These are phyloP conservation scores for Holacanthella duospinosa DNA, from an alignment of 2,888 invertebrate genomes.

Conservation along the genomic window DNA sequence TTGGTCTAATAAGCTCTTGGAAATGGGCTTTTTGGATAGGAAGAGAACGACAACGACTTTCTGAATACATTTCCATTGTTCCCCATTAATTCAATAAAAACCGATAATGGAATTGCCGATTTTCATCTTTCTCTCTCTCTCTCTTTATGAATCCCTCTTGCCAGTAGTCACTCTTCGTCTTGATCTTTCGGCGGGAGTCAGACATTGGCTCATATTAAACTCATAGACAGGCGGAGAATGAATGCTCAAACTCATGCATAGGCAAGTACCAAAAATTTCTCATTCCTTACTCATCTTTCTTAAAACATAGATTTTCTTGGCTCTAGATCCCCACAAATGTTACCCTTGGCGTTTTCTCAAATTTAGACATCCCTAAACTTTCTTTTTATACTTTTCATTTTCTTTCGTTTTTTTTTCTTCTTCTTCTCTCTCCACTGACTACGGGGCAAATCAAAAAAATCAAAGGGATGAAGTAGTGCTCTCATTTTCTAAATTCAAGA, in stretches of 20 bases:
- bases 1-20: background rate
- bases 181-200: background rate
- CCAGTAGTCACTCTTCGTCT: background rate
- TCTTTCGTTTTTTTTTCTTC: background rate
- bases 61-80: conserved; percentile 15
- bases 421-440: background rate
- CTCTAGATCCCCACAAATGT: background rate
- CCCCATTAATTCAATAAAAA: conserved; percentile 25
- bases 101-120: conserved; percentile 23
- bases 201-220: background rate
- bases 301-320: background rate
- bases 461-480: background rate
- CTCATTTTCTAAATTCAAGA: background rate
- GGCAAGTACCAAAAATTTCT: background rate
- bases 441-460: background rate
- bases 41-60: background rate
- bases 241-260: background rate
- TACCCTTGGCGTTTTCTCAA: background rate
- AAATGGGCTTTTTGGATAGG: background rate
- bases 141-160: conserved; percentile 7
- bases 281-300: background rate
- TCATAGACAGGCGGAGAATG: background rate
- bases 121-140: no score
- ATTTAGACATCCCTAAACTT: no score
- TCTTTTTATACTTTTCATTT: background rate